Conservation (phyloP, 2,113 vertebrate genomes). For the Ornithorhynchus anatinus region DNA sequence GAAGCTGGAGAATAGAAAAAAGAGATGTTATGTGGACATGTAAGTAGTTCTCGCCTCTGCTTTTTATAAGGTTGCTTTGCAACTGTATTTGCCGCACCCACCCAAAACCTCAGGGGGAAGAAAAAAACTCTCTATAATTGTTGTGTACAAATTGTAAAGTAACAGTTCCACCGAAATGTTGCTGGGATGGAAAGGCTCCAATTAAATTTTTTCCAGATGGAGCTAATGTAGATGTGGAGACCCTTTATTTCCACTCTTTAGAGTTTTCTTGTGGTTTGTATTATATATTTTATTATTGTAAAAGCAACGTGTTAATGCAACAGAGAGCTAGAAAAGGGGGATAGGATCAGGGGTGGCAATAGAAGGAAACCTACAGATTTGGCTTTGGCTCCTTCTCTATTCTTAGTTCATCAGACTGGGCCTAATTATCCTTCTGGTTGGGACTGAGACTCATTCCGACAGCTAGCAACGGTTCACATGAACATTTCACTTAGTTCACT, state of each 20-base stretch:
- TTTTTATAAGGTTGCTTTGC: too few relatives aligned
- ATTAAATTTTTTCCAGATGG: not conserved
- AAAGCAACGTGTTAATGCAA: not conserved
- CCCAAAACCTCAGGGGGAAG: too few relatives aligned
- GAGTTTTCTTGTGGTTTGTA: not conserved
- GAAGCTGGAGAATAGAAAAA: too few relatives aligned
- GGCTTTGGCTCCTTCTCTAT: not conserved
- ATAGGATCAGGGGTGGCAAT: not conserved
- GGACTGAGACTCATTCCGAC: not conserved
- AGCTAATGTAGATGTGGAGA: not conserved
- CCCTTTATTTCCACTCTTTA: not conserved
- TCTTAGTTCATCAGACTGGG: constrained; percentile 2
- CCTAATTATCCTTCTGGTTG: constrained; percentile 20
- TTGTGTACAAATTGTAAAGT: not conserved
- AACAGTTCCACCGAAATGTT: accelerated
- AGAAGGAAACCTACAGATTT: accelerated
- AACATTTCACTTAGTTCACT: not conserved
- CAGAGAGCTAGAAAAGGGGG: too few relatives aligned
- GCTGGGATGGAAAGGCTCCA: not conserved
- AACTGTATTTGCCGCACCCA: too few relatives aligned
- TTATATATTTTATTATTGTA: not conserved
- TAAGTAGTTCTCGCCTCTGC: too few relatives aligned
- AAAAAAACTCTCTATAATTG: accelerated
- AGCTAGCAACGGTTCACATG: not conserved
- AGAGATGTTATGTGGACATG: too few relatives aligned